Evolutionary conservation across 2,113 vertebrate species (phyloP).

Genomic region (Gymnorhina tibicen): DNA sequence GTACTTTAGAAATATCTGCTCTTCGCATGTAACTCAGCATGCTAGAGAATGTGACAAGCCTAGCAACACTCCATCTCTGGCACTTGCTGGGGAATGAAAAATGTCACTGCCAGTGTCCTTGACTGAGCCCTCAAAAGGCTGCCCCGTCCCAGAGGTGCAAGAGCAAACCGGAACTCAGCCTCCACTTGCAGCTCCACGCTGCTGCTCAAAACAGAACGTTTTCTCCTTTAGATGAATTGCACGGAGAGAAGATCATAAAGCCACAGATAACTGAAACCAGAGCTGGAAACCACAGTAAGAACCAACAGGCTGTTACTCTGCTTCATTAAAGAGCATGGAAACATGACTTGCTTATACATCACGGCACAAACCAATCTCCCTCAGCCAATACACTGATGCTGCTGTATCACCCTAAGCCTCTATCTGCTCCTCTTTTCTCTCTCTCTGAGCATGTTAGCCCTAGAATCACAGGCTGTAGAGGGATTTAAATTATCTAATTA

Average conservation of each 20-base stretch:
- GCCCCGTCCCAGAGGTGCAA: neutral
- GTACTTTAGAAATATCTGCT: slow-evolving; percentile 62
- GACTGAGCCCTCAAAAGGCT: neutral
- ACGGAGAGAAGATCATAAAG: neutral
- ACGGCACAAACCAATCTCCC: neutral
- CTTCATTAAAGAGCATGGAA: neutral
- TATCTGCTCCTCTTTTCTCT: neutral
- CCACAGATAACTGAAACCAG: neutral
- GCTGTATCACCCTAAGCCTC: neutral
- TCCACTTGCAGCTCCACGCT: neutral
- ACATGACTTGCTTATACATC: neutral
- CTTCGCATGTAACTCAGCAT: slow-evolving; percentile 57
- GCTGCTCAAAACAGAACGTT: neutral
- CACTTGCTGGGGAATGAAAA: neutral
- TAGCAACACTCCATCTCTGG: slow-evolving; percentile 8
- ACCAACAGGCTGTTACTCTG: neutral
- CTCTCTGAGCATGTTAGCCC: neutral
- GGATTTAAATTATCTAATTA: neutral
- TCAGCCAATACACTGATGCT: neutral
- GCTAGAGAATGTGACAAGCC: slow-evolving; percentile 55
- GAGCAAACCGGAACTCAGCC: neutral
- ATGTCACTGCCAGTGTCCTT: neutral
- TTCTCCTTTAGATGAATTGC: neutral
- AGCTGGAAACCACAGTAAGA: neutral
- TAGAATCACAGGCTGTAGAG: neutral